Evolutionary conservation across 1,140 invertebrate species (phyloP), one percentile per base, ranked within the genome.

Genomic region (Bombus soroeensis): DNA sequence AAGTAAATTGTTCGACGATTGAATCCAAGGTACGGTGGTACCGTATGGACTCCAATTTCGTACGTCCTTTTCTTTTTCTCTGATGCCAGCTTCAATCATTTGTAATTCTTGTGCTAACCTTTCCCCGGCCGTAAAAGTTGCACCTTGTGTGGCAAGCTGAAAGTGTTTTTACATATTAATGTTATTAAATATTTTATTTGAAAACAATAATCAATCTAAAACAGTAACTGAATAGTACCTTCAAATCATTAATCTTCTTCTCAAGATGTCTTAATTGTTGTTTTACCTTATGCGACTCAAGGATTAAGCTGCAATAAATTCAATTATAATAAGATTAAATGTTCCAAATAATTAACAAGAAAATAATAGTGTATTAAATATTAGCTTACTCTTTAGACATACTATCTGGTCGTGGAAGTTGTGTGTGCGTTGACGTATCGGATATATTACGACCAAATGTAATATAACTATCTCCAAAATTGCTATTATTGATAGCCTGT

Each of bases 81-180:
- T 94, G 86, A 97, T 97, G 22, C 96, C 96, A 82, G 97, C 96
- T 92, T 97, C 96, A 37, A 97, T 97, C 88, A 96, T 94, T 87
- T 96, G 96, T 47, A 97, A 93, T 92, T 97, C 97, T 89, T 97
- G 96, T 37, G 96, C 96, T 32, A 97, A 91, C 86, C 96, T 94
- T 87, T 97, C 96, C 37, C 96, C 95, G 88, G 89, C 96, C 95
- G 83, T 93, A n/a, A 96, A 93, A 34, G 94, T 94, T 66, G 93
- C 93, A 62, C 95, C 96, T 91, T 95, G 95, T 4, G 95, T 96
- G 32, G 95, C 96, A 83, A 96, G 91, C 95, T 95, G 2, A 66
- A 74, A 39, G 91, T 68, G 68, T 74, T 62, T 76, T 68, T 70
- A 83, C 25, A 28, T 28, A 13, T 85, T 57, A 82, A 25, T 39